Percentiles rank a stretch among this genome's conserved stretches.
Conservation (phyloP, 2,113 vertebrate genomes). For the Sprattus sprattus region DNA sequence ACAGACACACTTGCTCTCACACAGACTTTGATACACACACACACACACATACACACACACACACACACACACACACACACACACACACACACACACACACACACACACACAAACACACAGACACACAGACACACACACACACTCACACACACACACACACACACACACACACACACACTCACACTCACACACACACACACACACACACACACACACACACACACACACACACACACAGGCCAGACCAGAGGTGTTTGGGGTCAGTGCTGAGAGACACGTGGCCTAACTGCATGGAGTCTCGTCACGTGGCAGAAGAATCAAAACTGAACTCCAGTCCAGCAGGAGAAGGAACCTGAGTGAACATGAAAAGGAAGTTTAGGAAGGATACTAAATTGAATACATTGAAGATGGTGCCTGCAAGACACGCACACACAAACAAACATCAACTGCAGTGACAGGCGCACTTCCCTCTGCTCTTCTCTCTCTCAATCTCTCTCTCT, state of each 20-base stretch:
- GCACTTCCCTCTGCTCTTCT: not conserved
- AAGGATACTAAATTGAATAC: not conserved
- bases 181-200: too few species aligned
- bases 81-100: too few species aligned
- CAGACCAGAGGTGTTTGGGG: not conserved
- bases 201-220: not conserved
- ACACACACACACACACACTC: too few species aligned
- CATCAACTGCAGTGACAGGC: not conserved
- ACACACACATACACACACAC: too few species aligned
- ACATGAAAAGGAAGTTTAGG: not conserved
- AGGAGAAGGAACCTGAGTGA: not conserved
- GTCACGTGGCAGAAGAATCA: not conserved
- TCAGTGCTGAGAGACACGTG: not conserved
- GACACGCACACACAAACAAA: not conserved
- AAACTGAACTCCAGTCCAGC: not conserved
- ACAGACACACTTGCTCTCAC: too few species aligned
- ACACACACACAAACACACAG: not conserved
- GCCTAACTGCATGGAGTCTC: not conserved
- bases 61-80: too few species aligned
- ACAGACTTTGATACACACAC: too few species aligned
- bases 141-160: too few species aligned
- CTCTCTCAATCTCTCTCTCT: not conserved
- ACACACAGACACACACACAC: too few species aligned
- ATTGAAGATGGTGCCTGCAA: not conserved
- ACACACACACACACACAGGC: not conserved